phyloP scores from a whole-genome alignment of 2,113 vertebrate species.

The Apodemus sylvaticus region DNA sequence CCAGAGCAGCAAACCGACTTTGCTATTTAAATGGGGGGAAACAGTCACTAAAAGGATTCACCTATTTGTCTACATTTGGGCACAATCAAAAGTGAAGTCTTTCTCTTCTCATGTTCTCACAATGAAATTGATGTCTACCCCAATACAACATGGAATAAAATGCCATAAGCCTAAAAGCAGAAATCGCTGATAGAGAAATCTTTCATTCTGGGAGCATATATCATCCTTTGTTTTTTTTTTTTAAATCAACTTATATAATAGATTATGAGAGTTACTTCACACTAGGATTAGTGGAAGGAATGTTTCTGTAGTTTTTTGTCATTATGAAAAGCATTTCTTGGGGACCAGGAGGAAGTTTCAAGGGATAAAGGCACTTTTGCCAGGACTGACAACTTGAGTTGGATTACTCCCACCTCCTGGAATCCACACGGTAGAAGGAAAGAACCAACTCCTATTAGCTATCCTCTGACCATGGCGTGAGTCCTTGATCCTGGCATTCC shows the following conservation, averaged over 20 bases:
- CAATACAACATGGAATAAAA: neutral
- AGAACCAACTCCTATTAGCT: neutral
- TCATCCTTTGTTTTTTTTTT: neutral
- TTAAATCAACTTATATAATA: neutral
- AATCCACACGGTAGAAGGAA: neutral
- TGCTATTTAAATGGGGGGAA: neutral
- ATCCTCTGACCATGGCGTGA: neutral
- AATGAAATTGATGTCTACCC: conserved; percentile 25
- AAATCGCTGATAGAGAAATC: neutral
- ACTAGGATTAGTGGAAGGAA: neutral
- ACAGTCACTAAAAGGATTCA: neutral
- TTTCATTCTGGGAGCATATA: neutral
- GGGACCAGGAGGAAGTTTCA: too few species aligned
- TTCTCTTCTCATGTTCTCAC: conserved; percentile 28
- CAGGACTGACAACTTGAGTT: neutral
- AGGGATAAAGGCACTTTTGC: too few species aligned
- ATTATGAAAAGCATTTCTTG: neutral
- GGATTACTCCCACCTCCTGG: neutral
- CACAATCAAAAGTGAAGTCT: conserved; percentile 9
- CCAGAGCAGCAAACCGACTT: neutral
- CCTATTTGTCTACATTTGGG: conserved; percentile 6
- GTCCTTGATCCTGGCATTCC: neutral
- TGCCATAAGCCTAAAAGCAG: neutral
- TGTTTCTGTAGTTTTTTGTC: neutral
- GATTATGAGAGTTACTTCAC: neutral